Percentiles rank a stretch among this genome's conserved stretches.
phyloP scores from a whole-genome alignment of 1,140 invertebrate genomes.

The Zaprionus gabonicus region DNA sequence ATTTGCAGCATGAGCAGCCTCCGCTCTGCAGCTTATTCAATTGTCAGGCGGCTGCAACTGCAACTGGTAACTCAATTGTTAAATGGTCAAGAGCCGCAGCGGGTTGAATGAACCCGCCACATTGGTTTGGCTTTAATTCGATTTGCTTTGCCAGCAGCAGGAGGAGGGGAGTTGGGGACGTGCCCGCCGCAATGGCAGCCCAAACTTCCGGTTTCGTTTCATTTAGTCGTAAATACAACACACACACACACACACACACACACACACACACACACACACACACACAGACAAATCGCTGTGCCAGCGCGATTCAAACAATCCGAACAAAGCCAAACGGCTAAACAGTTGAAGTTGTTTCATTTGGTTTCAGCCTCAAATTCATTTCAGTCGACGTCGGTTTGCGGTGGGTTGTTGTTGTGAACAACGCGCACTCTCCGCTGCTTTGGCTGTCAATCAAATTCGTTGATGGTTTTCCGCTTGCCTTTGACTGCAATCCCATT shows the following conservation, averaged over 20 bases:
- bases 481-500: constrained; percentile 50
- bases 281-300: constrained; percentile 8
- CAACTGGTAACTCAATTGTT: constrained; percentile 40
- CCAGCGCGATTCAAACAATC: constrained; percentile 39
- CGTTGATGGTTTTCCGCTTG: constrained; percentile 50
- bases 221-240: constrained; percentile 38
- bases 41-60: constrained; percentile 19
- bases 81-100: constrained; percentile 37
- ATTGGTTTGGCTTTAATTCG: constrained; percentile 21
- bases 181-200: constrained; percentile 41
- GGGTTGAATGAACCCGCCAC: constrained; percentile 43
- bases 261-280: not conserved
- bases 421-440: constrained; percentile 17
- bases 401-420: not conserved
- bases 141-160: constrained; percentile 2
- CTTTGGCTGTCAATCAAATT: constrained; percentile 58
- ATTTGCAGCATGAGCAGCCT: constrained; percentile 2
- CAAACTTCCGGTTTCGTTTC: constrained; percentile 54
- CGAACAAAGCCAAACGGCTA: constrained; percentile 28
- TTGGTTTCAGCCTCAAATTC: constrained; percentile 40
- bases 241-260: not conserved
- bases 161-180: constrained; percentile 26
- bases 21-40: constrained; percentile 24
- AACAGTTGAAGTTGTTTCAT: constrained; percentile 41
- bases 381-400: constrained; percentile 17